phyloP scores from a whole-genome alignment of 53 echinoderm and acorn worm genomes.

The Paracentrotus lividus region DNA sequence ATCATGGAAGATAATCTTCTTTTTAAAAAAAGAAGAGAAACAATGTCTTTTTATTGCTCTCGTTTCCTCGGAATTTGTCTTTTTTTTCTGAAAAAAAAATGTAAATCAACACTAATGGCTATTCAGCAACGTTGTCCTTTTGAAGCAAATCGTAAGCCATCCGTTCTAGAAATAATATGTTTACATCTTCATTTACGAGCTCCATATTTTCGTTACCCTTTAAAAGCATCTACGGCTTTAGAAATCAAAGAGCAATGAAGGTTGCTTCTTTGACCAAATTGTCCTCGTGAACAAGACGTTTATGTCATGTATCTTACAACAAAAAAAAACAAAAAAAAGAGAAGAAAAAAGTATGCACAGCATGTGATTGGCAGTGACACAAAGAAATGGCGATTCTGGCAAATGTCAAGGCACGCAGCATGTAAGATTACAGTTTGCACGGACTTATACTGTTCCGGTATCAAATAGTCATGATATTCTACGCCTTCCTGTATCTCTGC shows the following conservation, averaged over 20 bases:
- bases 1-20: too few relatives aligned
- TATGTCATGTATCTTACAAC: too few relatives aligned
- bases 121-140: too few relatives aligned
- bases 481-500: background rate
- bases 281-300: too few relatives aligned
- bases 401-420: background rate
- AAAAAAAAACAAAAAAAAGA: too few relatives aligned
- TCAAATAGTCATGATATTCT: background rate
- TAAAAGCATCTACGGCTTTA: background rate
- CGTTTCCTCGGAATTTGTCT: too few relatives aligned
- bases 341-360: background rate
- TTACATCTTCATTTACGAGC: background rate
- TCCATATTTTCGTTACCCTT: slow-evolving; percentile 9
- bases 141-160: too few relatives aligned
- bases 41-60: too few relatives aligned
- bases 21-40: too few relatives aligned
- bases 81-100: too few relatives aligned
- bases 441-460: background rate
- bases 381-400: background rate
- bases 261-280: too few relatives aligned
- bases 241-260: background rate
- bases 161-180: background rate
- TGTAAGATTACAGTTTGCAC: background rate
- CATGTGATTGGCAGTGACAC: background rate
- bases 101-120: too few relatives aligned